These are phyloP conservation scores for Anoplophora glabripennis DNA, from an alignment of 1,140 invertebrate genomes.

Conservation along the genomic window DNA sequence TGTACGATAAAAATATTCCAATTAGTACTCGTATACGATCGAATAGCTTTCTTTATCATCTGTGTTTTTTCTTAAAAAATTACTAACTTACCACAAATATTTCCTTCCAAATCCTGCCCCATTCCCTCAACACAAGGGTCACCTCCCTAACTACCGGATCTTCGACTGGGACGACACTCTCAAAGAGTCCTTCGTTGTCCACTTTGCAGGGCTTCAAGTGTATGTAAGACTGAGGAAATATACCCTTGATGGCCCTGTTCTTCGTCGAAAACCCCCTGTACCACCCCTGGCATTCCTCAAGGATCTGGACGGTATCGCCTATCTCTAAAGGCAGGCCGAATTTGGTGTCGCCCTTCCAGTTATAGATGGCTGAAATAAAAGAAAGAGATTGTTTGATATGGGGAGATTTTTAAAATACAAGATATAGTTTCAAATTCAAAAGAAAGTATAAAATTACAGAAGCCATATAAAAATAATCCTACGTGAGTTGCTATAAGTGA, in stretches of 20 bases:
- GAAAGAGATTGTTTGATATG: neutral
- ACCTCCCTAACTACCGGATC: slow-evolving; percentile 88
- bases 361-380: slow-evolving; percentile 77
- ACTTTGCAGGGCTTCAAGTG: slow-evolving; percentile 74
- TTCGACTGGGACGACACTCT: slow-evolving; percentile 70
- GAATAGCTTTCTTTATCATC: too few relatives aligned
- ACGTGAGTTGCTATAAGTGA: too few relatives aligned
- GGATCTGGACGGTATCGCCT: slow-evolving; percentile 86
- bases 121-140: slow-evolving; percentile 87
- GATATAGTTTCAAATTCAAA: too few relatives aligned
- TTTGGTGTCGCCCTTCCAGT: slow-evolving; percentile 80
- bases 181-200: slow-evolving; percentile 69
- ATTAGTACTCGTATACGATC: too few relatives aligned
- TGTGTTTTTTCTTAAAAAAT: too few relatives aligned
- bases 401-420: neutral
- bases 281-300: slow-evolving; percentile 88
- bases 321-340: slow-evolving; percentile 82
- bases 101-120: slow-evolving; percentile 88
- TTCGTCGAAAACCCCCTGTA: slow-evolving; percentile 79
- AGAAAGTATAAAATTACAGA: too few relatives aligned
- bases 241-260: slow-evolving; percentile 78
- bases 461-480: too few relatives aligned
- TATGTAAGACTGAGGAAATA: slow-evolving; percentile 78
- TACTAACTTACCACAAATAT: slow-evolving; percentile 75
- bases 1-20: too few relatives aligned